phyloP scores from a whole-genome alignment of 2,888 invertebrate species.

The Acronicta aceris region DNA sequence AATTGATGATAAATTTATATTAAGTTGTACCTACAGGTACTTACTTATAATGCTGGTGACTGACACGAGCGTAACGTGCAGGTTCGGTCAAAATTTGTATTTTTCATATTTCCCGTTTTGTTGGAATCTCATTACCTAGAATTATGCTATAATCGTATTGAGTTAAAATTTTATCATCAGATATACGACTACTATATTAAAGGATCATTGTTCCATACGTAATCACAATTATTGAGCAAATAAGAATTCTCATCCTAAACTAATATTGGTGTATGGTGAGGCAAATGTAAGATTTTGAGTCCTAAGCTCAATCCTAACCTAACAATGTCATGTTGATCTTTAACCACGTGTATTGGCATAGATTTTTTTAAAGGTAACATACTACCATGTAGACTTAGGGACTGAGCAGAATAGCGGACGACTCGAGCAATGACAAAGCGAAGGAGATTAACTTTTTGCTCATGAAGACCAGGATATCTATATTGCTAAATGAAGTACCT shows the following conservation, averaged over 20 bases:
- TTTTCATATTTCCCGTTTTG: too few relatives aligned
- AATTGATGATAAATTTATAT: conserved; percentile 22
- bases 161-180: too few relatives aligned
- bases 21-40: background rate
- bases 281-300: conserved; percentile 50
- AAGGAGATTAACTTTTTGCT: too few relatives aligned
- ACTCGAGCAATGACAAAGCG: too few relatives aligned
- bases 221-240: conserved; percentile 50
- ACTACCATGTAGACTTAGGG: background rate
- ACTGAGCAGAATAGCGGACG: background rate
- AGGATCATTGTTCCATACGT: conserved; percentile 34
- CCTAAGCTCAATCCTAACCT: conserved; percentile 53
- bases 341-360: conserved; percentile 15
- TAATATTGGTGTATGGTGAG: conserved; percentile 27
- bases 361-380: conserved; percentile 3
- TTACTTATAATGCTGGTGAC: too few relatives aligned
- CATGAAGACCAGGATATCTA: too few relatives aligned
- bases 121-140: too few relatives aligned
- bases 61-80: too few relatives aligned
- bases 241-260: conserved; percentile 44
- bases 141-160: too few relatives aligned
- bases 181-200: too few relatives aligned
- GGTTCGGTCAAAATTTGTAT: too few relatives aligned
- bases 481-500: too few relatives aligned
- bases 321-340: conserved; percentile 42